Evolutionary conservation across 1,140 invertebrate genomes (phyloP).

Genomic region (Pseudomyrmex cubaensis): DNA sequence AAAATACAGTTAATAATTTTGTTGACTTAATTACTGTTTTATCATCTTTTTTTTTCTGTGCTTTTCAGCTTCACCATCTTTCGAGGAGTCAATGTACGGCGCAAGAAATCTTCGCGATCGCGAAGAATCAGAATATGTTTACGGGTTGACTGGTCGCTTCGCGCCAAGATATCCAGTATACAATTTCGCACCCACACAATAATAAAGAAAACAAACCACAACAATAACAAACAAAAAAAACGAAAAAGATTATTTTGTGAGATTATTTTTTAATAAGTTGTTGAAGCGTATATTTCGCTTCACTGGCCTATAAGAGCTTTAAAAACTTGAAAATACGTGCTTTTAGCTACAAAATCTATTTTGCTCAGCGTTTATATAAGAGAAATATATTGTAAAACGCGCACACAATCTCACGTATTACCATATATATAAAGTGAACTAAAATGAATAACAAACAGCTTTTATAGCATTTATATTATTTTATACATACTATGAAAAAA

Average conservation of each 20-base stretch:
- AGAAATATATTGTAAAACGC: not conserved
- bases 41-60: not conserved
- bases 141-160: constrained; percentile 81
- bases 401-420: not conserved
- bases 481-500: too few relatives aligned
- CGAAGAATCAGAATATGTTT: constrained; percentile 85
- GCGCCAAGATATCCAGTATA: constrained; percentile 87
- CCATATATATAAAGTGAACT: not conserved
- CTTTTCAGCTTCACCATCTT: constrained; percentile 85
- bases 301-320: not conserved
- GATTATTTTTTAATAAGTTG: not conserved
- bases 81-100: constrained; percentile 84
- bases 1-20: too few relatives aligned
- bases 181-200: constrained; percentile 76
- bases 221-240: constrained; percentile 3
- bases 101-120: constrained; percentile 83
- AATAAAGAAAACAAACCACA: not conserved
- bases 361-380: not conserved
- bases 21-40: not conserved
- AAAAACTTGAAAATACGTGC: not conserved
- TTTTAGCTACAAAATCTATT: not conserved
- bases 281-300: not conserved
- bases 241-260: not conserved
- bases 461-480: constrained; percentile 24
- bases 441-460: not conserved